Evolutionary conservation across 2,888 invertebrate genomes (phyloP).

Genomic region (Andrena fulva): DNA sequence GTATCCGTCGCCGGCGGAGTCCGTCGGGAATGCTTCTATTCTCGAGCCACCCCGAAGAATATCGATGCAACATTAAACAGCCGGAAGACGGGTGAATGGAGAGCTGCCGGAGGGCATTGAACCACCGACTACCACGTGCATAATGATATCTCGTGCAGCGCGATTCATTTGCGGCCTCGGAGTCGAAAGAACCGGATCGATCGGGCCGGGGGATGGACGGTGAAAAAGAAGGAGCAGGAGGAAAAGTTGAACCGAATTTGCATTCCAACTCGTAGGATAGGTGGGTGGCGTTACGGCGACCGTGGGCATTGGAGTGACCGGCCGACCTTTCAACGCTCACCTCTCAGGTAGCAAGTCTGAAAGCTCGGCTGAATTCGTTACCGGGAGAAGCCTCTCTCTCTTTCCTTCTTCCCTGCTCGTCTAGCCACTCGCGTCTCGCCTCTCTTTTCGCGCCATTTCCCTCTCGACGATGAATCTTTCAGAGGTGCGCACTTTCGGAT

Average conservation of each 20-base stretch:
- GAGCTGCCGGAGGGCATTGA: conserved; percentile 3
- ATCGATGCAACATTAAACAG: conserved; percentile 32
- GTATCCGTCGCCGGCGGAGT: neutral
- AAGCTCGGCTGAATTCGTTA: conserved; percentile 43
- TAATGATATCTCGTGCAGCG: conserved; percentile 29
- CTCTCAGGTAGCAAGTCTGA: conserved; percentile 19
- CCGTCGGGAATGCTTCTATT: neutral
- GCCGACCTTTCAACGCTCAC: conserved; percentile 35
- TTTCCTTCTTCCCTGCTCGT: conserved; percentile 8
- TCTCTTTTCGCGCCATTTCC: conserved; percentile 44
- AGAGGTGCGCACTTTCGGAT: conserved; percentile 49
- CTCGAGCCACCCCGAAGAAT: neutral
- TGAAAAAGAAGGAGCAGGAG: neutral
- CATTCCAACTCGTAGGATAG: conserved; percentile 32
- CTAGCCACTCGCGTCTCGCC: conserved; percentile 21
- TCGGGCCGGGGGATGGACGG: neutral
- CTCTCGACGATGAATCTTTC: conserved; percentile 63
- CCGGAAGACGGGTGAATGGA: neutral
- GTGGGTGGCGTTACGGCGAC: conserved; percentile 14
- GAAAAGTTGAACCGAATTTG: conserved; percentile 29
- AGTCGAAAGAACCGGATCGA: conserved; percentile 43
- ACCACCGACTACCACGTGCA: conserved; percentile 2
- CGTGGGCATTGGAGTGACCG: conserved; percentile 34
- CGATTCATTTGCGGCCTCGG: conserved; percentile 29
- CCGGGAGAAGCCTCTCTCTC: neutral